phyloP scores from a whole-genome alignment of 2,888 invertebrate genomes.

The Agrotis exclamationis region DNA sequence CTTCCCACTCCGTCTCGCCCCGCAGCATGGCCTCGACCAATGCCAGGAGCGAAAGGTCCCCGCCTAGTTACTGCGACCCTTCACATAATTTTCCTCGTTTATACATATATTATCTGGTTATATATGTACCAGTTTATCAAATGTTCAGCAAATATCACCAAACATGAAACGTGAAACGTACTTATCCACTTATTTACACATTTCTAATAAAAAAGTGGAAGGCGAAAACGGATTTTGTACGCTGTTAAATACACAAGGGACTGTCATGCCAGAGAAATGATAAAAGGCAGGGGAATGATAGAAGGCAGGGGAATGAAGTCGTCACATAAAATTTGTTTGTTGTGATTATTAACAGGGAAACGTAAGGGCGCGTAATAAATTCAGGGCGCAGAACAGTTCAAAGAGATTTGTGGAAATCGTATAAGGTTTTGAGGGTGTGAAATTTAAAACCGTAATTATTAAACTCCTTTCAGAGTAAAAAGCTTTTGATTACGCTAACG shows the following conservation, averaged over 20 bases:
- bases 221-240: constrained; percentile 16
- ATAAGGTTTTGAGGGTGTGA: constrained; percentile 10
- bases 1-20: too few species aligned
- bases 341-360: constrained; percentile 39
- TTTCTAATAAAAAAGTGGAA: constrained; percentile 27
- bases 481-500: constrained; percentile 16
- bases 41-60: too few species aligned
- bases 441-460: constrained; percentile 18
- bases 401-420: constrained; percentile 9
- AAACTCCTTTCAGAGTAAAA: not conserved
- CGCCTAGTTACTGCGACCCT: too few species aligned
- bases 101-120: too few species aligned
- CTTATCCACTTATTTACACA: constrained; percentile 36
- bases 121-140: constrained; percentile 4
- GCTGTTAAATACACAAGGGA: constrained; percentile 34
- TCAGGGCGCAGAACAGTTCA: constrained; percentile 32
- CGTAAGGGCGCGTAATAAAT: constrained; percentile 31
- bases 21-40: too few species aligned
- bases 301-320: constrained; percentile 6
- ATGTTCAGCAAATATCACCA: constrained; percentile 25
- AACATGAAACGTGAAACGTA: not conserved
- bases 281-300: constrained; percentile 9
- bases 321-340: constrained; percentile 41
- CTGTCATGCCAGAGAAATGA: constrained; percentile 25
- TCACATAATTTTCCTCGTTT: too few species aligned